Evolutionary conservation across 92 coral and sea anemone genomes (phyloP).

Genomic region (Scolanthus callimorphus): DNA sequence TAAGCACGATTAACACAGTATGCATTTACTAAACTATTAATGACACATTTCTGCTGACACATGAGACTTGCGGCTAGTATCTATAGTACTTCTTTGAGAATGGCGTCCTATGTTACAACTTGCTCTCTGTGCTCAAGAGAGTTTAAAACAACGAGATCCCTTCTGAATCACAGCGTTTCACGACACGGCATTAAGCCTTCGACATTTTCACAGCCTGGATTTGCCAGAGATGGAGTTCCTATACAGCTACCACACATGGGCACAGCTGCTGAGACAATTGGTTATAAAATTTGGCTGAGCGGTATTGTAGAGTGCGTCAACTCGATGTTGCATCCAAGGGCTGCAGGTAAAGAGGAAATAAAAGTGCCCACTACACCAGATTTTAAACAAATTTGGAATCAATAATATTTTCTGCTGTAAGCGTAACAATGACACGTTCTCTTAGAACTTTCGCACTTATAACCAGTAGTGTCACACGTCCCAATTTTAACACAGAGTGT

Average conservation of each 20-base stretch:
- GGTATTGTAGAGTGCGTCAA: constrained; percentile 27
- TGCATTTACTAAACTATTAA: no score
- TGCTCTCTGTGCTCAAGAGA: background rate
- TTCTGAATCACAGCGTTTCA: background rate
- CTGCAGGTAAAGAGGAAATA: constrained; percentile 11
- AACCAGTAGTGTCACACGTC: no score
- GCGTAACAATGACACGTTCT: no score
- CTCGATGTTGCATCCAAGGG: constrained; percentile 19
- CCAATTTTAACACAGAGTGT: no score
- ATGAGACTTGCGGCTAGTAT: no score
- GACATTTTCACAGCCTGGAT: background rate
- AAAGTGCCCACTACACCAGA: background rate
- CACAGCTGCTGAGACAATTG: background rate
- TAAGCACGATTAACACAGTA: no score
- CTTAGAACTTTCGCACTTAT: no score
- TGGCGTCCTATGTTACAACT: background rate
- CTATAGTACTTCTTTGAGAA: background rate
- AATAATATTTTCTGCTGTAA: no score
- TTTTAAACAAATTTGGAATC: background rate
- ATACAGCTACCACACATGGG: background rate
- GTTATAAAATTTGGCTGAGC: constrained; percentile 9
- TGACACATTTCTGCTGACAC: no score
- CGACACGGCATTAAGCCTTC: background rate
- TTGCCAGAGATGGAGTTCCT: background rate
- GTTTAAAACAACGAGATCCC: background rate